Base-by-base conservation (phyloP, 1,140 invertebrate species). In the Brachionus calyciflorus region DNA sequence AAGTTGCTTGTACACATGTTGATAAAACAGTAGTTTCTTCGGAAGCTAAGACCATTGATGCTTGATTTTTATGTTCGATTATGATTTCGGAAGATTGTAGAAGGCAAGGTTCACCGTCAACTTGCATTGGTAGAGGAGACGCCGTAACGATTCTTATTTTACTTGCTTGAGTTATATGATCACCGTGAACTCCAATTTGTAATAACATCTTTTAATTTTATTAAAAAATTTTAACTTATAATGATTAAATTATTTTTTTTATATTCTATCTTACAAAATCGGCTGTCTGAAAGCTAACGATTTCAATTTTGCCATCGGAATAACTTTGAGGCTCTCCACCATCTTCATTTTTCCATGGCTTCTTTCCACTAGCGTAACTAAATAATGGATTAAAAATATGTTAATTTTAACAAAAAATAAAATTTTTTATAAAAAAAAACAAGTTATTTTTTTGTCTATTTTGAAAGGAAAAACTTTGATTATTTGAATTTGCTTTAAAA, bases 291-390 rank as follows among this genome's bases (percentile, higher is more conserved):
- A 76, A 76, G 17, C 75, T 49, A 33, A 77, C 48, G 12, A 77
- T 60, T 63, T 77, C 75, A 26, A 77, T 41, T 60, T 65, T 46
- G 30, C 75, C 75, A 51, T 77, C 75, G 12, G 75, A 77, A 48
- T 46, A 60, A 24, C 53, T 60, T 77, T 60, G 75, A 9, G 40
- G 28, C 6, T 63, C 37, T 14, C 28, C 30, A 10, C 49, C 48
- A 12, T 76, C 53, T 30, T 77, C 53, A 10, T 60, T 60, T 60
- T 40, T 33, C 75, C 75, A 77, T 37, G 75, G 75, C 17, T 60
- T 77, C 30, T 49, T 63, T 33, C 75, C 75, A 14, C 53, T 51
- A 17, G 75, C 75, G 24, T 77, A 77, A 48, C 73, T 76, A 5
- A n/a, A n/a, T n/a, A n/a, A n/a, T n/a, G n/a, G n/a, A n/a, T n/a